A percentile compares a stretch with the other conserved stretches of the same genome.
Conservation (phyloP, 2,888 invertebrate genomes). For the Tubulanus polymorphus region DNA sequence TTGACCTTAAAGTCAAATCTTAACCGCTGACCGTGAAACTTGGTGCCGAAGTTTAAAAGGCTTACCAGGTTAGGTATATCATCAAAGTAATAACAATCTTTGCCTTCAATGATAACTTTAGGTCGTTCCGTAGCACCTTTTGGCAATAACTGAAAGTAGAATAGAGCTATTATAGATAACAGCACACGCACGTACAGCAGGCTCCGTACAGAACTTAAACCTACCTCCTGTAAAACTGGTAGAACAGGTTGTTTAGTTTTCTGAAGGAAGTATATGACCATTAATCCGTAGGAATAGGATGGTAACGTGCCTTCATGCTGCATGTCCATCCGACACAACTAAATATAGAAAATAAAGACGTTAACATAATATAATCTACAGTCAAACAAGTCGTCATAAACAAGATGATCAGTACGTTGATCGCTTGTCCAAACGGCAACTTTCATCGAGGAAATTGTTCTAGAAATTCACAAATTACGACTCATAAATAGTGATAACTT, state of each 20-base stretch:
- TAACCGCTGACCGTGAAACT: no score
- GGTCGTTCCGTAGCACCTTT: not conserved
- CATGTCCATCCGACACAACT: conserved; percentile 55
- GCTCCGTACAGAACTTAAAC: no score
- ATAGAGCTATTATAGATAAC: not conserved
- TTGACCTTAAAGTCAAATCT: no score
- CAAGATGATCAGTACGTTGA: not conserved
- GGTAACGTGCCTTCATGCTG: conserved; percentile 56
- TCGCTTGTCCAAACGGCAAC: no score
- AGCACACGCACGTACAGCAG: no score
- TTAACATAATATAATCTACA: not conserved
- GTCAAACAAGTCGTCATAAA: not conserved
- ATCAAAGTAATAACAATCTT: conserved; percentile 6
- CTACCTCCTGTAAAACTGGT: conserved; percentile 56
- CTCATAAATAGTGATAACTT: no score
- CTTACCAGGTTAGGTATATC: conserved; percentile 11
- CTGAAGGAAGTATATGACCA: conserved; percentile 58
- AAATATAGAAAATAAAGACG: conserved; percentile 9
- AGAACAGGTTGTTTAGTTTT: conserved; percentile 47
- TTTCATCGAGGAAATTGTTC: no score
- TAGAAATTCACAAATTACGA: no score
- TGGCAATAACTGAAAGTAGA: not conserved
- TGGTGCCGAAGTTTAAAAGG: no score
- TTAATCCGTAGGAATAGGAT: conserved; percentile 54
- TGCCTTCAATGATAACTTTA: not conserved